These are phyloP conservation scores for Spodoptera frugiperda DNA, from an alignment of 1,140 invertebrate species.

Conservation along the genomic window DNA sequence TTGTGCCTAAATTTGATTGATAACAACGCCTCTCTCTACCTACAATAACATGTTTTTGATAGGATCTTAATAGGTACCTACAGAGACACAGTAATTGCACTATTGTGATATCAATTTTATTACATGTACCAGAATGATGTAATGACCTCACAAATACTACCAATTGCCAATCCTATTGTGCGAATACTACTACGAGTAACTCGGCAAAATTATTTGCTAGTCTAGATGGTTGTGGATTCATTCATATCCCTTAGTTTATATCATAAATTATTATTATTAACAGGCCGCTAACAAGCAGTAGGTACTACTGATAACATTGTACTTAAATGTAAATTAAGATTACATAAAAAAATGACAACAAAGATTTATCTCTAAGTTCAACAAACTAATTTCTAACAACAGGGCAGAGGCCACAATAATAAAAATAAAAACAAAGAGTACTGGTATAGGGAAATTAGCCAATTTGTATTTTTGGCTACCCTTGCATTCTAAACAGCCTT, in stretches of 20 bases:
- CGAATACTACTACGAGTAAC: constrained; percentile 1
- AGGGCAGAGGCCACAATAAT: constrained; percentile 3
- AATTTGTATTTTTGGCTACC: not conserved
- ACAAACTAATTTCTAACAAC: constrained; percentile 19
- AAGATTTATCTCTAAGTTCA: constrained; percentile 14
- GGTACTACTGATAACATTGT: not conserved
- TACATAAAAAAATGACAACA: not conserved
- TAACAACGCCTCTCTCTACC: not conserved
- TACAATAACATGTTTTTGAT: constrained; percentile 33
- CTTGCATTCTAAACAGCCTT: not conserved
- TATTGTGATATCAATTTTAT: constrained; percentile 23
- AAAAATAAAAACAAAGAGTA: constrained; percentile 22
- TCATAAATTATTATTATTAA: too few species aligned
- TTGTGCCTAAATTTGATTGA: not conserved
- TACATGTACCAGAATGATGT: not conserved
- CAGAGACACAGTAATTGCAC: not conserved
- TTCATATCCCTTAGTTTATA: not conserved
- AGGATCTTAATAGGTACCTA: not conserved
- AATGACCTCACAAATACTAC: not conserved
- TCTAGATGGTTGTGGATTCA: not conserved
- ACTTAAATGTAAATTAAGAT: not conserved
- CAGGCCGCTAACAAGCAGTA: not conserved
- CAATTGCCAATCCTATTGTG: not conserved
- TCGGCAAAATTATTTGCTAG: not conserved
- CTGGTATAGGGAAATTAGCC: not conserved